Conservation (phyloP, 2,888 invertebrate species). For the Caenorhabditis afra region DNA sequence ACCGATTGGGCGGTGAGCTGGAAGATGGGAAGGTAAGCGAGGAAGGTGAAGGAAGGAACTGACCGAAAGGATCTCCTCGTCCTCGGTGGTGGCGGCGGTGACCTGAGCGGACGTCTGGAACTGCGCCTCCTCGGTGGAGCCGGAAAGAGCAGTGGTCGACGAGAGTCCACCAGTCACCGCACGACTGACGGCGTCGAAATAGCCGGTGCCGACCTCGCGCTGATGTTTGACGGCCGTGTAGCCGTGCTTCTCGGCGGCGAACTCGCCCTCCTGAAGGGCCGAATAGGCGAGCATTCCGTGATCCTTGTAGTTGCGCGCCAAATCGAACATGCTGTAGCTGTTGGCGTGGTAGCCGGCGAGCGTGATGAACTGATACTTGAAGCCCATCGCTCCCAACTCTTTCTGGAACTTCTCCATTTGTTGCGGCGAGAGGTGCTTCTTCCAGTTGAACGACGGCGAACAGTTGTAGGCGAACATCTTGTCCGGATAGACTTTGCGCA, state of each 20-base stretch:
- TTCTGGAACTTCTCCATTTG: slow-evolving; percentile 81
- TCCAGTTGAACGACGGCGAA: slow-evolving; percentile 81
- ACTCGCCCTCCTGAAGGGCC: slow-evolving; percentile 81
- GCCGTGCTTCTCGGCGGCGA: slow-evolving; percentile 79
- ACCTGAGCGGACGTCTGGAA: slow-evolving; percentile 74
- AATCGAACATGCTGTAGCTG: slow-evolving; percentile 80
- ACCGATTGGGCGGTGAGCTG: slow-evolving; percentile 74
- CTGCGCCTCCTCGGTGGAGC: slow-evolving; percentile 81
- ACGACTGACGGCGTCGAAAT: slow-evolving; percentile 81
- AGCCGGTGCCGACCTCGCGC: slow-evolving; percentile 81
- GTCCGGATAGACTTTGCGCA: slow-evolving; percentile 77
- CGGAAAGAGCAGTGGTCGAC: slow-evolving; percentile 78
- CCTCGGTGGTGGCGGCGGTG: slow-evolving; percentile 74
- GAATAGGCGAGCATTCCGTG: slow-evolving; percentile 81
- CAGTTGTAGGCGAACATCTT: slow-evolving; percentile 81
- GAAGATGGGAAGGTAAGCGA: slow-evolving; percentile 21
- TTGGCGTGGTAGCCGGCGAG: slow-evolving; percentile 81
- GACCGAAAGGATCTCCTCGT: slow-evolving; percentile 78
- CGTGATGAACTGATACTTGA: slow-evolving; percentile 82
- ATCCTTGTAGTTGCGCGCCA: slow-evolving; percentile 80
- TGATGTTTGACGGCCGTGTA: slow-evolving; percentile 82
- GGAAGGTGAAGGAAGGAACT: slow-evolving; percentile 8
- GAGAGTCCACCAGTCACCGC: slow-evolving; percentile 76
- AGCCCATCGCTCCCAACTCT: slow-evolving; percentile 81
- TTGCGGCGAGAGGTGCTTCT: slow-evolving; percentile 79